phyloP scores from a whole-genome alignment of 2,797 vertebrate species.

The Esox lucius region DNA sequence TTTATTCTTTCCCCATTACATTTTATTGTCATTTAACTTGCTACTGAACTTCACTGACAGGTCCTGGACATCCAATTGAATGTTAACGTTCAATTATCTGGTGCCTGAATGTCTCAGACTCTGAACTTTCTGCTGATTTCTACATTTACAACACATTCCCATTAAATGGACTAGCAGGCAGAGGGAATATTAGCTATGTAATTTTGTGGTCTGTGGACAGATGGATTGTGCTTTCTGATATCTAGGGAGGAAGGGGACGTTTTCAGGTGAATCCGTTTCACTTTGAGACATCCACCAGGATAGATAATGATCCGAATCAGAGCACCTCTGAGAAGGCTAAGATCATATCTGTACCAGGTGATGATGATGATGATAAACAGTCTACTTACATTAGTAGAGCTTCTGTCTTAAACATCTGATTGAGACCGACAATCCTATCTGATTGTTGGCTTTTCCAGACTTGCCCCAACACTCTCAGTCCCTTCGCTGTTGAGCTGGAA shows the following conservation, averaged over 20 bases:
- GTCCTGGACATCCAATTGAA: conserved; percentile 69
- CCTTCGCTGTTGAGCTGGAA: conserved; percentile 30
- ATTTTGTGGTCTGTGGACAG: conserved; percentile 77
- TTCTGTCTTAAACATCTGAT: conserved; percentile 29
- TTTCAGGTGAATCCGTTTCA: conserved; percentile 68
- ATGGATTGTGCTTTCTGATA: conserved; percentile 62
- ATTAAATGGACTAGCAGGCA: conserved; percentile 54
- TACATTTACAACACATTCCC: conserved; percentile 55
- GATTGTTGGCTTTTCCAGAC: conserved; percentile 44
- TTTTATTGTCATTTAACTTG: conserved; percentile 34
- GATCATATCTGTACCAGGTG: background rate
- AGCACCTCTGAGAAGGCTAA: conserved; percentile 10
- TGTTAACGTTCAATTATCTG: conserved; percentile 77
- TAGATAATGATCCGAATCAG: conserved; percentile 36
- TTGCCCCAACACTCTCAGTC: conserved; percentile 48
- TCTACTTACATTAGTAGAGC: conserved; percentile 37
- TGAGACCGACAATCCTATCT: conserved; percentile 25
- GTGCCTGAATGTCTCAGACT: conserved; percentile 77
- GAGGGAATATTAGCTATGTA: conserved; percentile 70
- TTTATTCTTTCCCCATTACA: conserved; percentile 43
- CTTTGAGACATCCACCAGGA: conserved; percentile 63
- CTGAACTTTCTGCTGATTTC: conserved; percentile 60
- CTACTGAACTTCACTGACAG: conserved; percentile 57
- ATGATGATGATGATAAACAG: conserved; percentile 52
- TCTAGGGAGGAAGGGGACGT: conserved; percentile 46